These are phyloP conservation scores for Acleris literana DNA, from an alignment of 2,888 invertebrate genomes.

Conservation along the genomic window DNA sequence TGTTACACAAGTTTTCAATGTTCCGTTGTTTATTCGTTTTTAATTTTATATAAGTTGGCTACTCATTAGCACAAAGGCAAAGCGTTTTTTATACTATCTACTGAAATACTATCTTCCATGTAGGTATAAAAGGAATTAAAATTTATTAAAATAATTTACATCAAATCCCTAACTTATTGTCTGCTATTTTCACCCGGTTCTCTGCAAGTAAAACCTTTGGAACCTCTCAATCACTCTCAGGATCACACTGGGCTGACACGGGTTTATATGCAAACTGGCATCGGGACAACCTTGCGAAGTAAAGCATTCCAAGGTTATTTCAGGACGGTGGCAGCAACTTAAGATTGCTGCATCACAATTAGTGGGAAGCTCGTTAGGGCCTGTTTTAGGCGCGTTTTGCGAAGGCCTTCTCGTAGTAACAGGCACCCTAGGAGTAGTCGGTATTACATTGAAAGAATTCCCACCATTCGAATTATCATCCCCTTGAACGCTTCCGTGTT, in stretches of 20 bases:
- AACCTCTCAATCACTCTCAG: conserved; percentile 59
- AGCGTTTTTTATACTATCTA: too few relatives aligned
- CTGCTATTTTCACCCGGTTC: conserved; percentile 45
- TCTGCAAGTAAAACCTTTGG: conserved; percentile 57
- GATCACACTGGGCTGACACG: conserved; percentile 59
- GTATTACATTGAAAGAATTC: conserved; percentile 18
- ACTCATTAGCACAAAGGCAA: too few relatives aligned
- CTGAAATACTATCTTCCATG: too few relatives aligned
- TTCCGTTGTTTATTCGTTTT: background rate
- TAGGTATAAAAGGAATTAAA: background rate
- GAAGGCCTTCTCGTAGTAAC: conserved; percentile 63
- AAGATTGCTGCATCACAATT: conserved; percentile 65
- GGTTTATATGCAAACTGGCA: conserved; percentile 62
- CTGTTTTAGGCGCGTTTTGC: conserved; percentile 1
- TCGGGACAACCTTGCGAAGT: conserved; percentile 69
- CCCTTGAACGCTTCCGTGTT: conserved; percentile 59
- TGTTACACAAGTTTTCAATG: background rate
- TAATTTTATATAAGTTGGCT: too few relatives aligned
- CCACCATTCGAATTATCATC: conserved; percentile 38
- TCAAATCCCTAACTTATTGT: conserved; percentile 2
- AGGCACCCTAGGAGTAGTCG: background rate
- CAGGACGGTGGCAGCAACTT: conserved; percentile 62
- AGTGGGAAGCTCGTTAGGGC: conserved; percentile 44
- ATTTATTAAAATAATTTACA: conserved; percentile 19
- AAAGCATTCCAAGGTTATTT: conserved; percentile 63